Evolutionary conservation across 2,113 vertebrate genomes (phyloP).

Genomic region (Nycticorax nycticorax): DNA sequence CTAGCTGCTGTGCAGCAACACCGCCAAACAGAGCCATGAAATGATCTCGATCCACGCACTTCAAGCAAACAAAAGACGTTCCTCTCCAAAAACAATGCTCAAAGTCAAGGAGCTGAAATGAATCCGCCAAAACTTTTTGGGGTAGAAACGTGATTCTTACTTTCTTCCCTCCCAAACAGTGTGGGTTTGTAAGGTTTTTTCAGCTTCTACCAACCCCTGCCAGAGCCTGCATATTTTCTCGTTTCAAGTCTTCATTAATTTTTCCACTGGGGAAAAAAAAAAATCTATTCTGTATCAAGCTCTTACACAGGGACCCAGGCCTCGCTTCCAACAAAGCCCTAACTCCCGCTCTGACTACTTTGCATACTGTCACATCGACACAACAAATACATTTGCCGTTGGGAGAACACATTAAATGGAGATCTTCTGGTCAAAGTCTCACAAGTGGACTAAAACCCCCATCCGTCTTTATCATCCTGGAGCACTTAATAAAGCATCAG

Average conservation of each 20-base stretch:
- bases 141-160: neutral
- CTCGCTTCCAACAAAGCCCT: neutral
- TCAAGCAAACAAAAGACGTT: neutral
- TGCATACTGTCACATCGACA: fast-evolving
- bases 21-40: neutral
- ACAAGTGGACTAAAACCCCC: neutral
- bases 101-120: neutral
- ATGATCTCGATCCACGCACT: fast-evolving
- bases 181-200: neutral
- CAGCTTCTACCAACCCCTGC: neutral
- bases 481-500: neutral
- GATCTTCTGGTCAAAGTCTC: neutral
- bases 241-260: neutral
- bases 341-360: neutral
- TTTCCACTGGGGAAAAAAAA: neutral
- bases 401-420: neutral
- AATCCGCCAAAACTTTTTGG: neutral
- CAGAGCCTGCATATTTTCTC: neutral
- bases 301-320: fast-evolving
- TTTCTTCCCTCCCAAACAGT: neutral
- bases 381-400: neutral
- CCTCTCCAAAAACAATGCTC: neutral
- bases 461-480: neutral
- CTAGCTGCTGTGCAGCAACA: neutral
- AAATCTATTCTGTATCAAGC: neutral